phyloP scores from a whole-genome alignment of 2,888 invertebrate genomes.

The Scrobipalpa costella region DNA sequence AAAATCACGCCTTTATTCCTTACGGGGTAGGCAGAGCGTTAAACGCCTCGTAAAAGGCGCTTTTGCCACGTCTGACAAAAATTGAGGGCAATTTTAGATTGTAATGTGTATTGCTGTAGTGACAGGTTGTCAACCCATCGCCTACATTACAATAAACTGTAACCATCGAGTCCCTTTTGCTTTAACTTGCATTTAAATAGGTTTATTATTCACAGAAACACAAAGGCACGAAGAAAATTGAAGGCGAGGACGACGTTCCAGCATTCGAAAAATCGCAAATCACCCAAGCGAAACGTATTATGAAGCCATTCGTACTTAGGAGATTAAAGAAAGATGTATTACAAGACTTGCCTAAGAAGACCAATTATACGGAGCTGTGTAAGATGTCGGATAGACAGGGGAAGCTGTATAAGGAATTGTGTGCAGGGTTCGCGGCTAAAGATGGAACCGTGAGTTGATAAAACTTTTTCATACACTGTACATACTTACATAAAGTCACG shows the following conservation, averaged over 20 bases:
- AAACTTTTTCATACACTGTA: background rate
- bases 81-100: too few relatives aligned
- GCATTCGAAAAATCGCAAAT: conserved; percentile 95
- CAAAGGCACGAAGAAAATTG: conserved; percentile 73
- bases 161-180: too few relatives aligned
- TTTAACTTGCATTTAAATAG: background rate
- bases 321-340: conserved; percentile 93
- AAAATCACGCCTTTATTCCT: too few relatives aligned
- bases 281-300: conserved; percentile 95
- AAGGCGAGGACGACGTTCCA: conserved; percentile 82
- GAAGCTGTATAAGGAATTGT: conserved; percentile 87
- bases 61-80: too few relatives aligned
- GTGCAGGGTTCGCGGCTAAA: conserved; percentile 83
- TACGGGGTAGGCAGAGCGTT: too few relatives aligned
- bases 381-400: conserved; percentile 87
- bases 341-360: conserved; percentile 91
- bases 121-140: too few relatives aligned
- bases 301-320: conserved; percentile 96
- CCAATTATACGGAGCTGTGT: conserved; percentile 83
- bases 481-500: background rate
- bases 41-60: too few relatives aligned
- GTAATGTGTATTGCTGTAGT: too few relatives aligned
- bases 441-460: conserved; percentile 75
- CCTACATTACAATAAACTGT: too few relatives aligned
- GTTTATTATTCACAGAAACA: conserved; percentile 66